Evolutionary conservation across 2,797 vertebrate genomes (phyloP), one percentile per base, ranked within the genome.

Genomic region (Danio aesculapii): DNA sequence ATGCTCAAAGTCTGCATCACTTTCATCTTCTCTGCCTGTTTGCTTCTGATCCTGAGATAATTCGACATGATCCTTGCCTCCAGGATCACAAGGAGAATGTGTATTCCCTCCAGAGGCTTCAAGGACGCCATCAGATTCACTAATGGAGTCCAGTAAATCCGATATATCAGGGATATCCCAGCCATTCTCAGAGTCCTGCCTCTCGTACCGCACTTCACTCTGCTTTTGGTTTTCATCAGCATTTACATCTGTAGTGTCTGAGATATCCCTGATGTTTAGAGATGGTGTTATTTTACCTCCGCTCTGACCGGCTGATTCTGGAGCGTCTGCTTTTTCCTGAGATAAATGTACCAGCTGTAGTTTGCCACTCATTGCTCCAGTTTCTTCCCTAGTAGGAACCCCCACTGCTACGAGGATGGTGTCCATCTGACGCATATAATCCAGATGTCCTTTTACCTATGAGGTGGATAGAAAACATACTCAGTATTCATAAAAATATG

Each of bases 391-490:
- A 83, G 96, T 98, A 77, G 88, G 95, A 83, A 99, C 82, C 49
- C 97, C 97, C 43, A 98, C 95, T 0, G 97, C 94, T 85, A 95
- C 96, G 17, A 99, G 93, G 89, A 99, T 97, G 0, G 91, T 92
- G 81, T 97, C 95, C 97, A 99, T 99, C 87, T 98, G 95, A 91
- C 94, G 97, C 96, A 98, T 98, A 71, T 99, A 99, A 92, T 99
- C 98, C 91, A 99, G 89, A 90, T 99, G 97, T 68, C 98, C 97
- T 0, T 94, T 98, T 0, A 99, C 97, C 98, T 99, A 91, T 8
- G 47, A 83, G 82, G 39, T 61, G 85, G 4, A 75, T 62, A 82
- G 11, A 87, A 47, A 30, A 30, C 4, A 9, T 43, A 49, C 63
- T 73, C 30, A 81, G 55, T 75, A 8, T 68, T 43, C 19, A 67